Percentiles rank a stretch among this genome's conserved stretches.
phyloP scores from a whole-genome alignment of 2,113 vertebrate species.

The Synchiropus splendidus region DNA sequence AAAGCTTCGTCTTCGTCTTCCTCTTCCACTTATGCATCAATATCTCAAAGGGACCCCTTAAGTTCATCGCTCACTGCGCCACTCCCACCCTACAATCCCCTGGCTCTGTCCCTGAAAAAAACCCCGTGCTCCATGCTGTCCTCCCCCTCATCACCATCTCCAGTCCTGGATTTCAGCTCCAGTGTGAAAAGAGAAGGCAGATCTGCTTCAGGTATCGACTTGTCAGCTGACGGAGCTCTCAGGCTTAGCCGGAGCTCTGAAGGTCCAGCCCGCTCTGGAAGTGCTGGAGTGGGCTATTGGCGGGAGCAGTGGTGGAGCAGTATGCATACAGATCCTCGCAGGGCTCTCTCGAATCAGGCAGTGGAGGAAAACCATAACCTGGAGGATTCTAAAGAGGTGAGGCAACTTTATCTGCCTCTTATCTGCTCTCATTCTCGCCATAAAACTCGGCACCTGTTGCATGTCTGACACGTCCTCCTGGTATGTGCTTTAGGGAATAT shows the following conservation, averaged over 20 bases:
- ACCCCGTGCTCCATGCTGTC: constrained; percentile 67
- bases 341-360: constrained; percentile 48
- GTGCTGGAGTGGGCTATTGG: constrained; percentile 69
- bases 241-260: constrained; percentile 72
- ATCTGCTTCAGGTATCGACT: constrained; percentile 65
- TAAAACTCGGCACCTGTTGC: constrained; percentile 1
- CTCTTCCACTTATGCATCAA: constrained; percentile 60
- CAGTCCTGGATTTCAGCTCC: constrained; percentile 73
- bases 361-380: constrained; percentile 69
- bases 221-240: constrained; percentile 63
- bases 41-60: constrained; percentile 80
- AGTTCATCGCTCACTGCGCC: constrained; percentile 77
- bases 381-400: constrained; percentile 75
- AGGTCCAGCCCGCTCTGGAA: constrained; percentile 58
- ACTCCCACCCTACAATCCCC: constrained; percentile 77
- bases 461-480: constrained; percentile 17
- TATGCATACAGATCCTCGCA: constrained; percentile 76
- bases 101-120: constrained; percentile 85
- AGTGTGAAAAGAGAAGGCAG: constrained; percentile 77
- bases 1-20: constrained; percentile 75
- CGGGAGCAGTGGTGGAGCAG: constrained; percentile 92
- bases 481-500: constrained; percentile 55
- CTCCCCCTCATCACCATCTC: constrained; percentile 63
- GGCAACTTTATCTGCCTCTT: constrained; percentile 1
- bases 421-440: background rate